These are phyloP conservation scores for Etheostoma nigrum DNA, from an alignment of 2,797 vertebrate genomes.

Conservation along the genomic window DNA sequence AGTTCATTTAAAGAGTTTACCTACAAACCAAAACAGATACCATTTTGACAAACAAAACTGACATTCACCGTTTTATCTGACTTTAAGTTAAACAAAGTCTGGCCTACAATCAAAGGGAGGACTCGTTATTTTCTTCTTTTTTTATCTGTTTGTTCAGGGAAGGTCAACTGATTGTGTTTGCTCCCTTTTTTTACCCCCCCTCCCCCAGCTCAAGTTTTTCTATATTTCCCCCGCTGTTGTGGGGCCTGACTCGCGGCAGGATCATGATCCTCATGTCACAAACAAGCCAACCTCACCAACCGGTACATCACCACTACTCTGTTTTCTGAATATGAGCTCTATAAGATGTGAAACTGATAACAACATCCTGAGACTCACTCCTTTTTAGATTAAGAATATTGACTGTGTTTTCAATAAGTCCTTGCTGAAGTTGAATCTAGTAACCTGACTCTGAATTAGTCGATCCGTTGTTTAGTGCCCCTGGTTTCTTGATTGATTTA, in stretches of 20 bases:
- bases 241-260: background rate
- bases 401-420: background rate
- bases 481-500: background rate
- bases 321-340: background rate
- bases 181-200: background rate
- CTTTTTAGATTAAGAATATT: background rate
- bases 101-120: background rate
- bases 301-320: background rate
- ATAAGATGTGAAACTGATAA: background rate
- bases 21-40: constrained; percentile 9
- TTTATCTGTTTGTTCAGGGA: constrained; percentile 33
- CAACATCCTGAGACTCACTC: background rate
- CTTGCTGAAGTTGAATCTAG: background rate
- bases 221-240: background rate
- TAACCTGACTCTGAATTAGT: background rate
- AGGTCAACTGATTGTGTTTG: constrained; percentile 27
- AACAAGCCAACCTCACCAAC: background rate
- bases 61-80: background rate
- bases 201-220: background rate
- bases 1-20: background rate
- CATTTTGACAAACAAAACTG: background rate
- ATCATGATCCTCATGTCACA: background rate
- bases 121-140: constrained; percentile 10
- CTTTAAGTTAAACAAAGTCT: constrained; percentile 20
- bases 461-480: background rate